phyloP scores from a whole-genome alignment of 2,797 vertebrate genomes.

The Nannoperca australis region DNA sequence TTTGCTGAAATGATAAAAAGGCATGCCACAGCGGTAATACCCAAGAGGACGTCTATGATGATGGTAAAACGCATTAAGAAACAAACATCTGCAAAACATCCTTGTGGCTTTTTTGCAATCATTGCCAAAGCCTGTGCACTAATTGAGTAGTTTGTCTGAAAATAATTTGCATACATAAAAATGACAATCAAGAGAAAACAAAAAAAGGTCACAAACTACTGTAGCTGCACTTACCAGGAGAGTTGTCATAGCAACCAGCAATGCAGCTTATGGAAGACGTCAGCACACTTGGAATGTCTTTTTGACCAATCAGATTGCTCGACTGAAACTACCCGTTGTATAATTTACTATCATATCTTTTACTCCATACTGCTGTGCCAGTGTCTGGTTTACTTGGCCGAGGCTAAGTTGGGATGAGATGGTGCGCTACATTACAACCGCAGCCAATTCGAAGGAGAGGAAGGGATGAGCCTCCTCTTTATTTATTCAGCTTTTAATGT shows the following conservation, averaged over 20 bases:
- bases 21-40: conserved; percentile 9
- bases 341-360: conserved; percentile 63
- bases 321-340: conserved; percentile 45
- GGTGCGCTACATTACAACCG: conserved; percentile 47
- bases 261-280: conserved; percentile 18
- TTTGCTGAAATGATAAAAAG: conserved; percentile 31
- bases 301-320: conserved; percentile 44
- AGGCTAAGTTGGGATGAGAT: conserved; percentile 42
- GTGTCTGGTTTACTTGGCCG: conserved; percentile 58
- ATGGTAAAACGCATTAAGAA: conserved; percentile 26
- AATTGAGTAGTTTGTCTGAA: conserved; percentile 30
- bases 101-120: conserved; percentile 20
- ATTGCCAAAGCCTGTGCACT: conserved; percentile 10
- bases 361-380: conserved; percentile 54
- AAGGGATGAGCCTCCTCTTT: conserved; percentile 55
- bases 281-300: conserved; percentile 12
- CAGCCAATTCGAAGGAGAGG: conserved; percentile 53
- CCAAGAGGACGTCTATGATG: conserved; percentile 12
- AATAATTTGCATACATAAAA: conserved; percentile 43
- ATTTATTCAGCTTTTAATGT: conserved; percentile 75
- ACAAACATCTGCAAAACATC: conserved; percentile 34
- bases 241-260: conserved; percentile 57
- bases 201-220: conserved; percentile 30
- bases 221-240: background rate
- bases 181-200: conserved; percentile 21